A percentile compares a stretch with the other conserved stretches of the same genome.
phyloP scores from a whole-genome alignment of 2,113 vertebrate genomes.

The Prochilodus magdalenae region DNA sequence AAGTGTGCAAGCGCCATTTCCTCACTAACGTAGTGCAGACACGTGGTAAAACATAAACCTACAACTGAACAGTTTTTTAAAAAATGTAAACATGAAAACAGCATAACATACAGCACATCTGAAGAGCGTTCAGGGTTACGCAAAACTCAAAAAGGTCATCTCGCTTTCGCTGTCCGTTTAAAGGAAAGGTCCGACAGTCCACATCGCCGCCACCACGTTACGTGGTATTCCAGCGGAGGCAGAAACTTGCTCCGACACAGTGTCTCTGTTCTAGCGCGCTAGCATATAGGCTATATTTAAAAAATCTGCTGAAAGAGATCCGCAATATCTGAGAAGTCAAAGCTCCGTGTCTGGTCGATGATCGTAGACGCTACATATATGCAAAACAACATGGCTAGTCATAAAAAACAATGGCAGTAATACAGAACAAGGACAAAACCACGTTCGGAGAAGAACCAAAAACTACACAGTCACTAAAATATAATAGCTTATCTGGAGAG shows the following conservation, averaged over 20 bases:
- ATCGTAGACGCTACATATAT: slow-evolving; percentile 31
- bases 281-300: neutral
- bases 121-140: neutral
- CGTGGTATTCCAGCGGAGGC: neutral
- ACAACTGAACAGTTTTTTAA: neutral
- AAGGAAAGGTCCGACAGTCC: neutral
- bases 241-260: neutral
- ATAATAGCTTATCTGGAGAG: slow-evolving; percentile 44
- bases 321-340: slow-evolving; percentile 5
- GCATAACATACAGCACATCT: neutral
- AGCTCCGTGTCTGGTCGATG: neutral
- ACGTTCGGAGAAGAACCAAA: slow-evolving; percentile 10
- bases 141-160: neutral
- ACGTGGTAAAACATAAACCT: neutral
- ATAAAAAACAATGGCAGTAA: slow-evolving; percentile 39
- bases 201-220: neutral
- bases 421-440: neutral
- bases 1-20: neutral
- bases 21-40: neutral
- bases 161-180: neutral
- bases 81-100: slow-evolving; percentile 27
- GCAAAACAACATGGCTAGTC: slow-evolving; percentile 41
- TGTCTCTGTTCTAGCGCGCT: neutral
- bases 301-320: neutral
- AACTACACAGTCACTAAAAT: slow-evolving; percentile 38